Evolutionary conservation across 1,140 invertebrate species (phyloP), one percentile per base, ranked within the genome.

Genomic region (Drosophila kohkoa): DNA sequence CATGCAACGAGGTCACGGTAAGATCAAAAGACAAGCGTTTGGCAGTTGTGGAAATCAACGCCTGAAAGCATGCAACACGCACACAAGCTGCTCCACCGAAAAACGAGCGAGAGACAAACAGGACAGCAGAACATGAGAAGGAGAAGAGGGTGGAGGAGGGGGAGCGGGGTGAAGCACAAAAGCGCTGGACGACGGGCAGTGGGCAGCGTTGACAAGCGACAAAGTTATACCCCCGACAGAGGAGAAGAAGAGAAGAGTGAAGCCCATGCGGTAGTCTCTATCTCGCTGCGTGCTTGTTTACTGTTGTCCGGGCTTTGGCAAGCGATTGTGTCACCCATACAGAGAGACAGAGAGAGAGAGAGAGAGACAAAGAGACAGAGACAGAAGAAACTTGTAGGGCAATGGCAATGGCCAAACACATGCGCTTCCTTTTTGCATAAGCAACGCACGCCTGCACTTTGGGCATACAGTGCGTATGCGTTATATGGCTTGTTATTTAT

Each of bases 401-500:
- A 25, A 25, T 57, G 54, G 41, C 13, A 7, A 49, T 73, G 57
- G 46, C 57, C 74, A 25, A 25, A 25, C 20, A 74, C 62, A 80
- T 77, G 57, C 62, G 51, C 45, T 81, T 75, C 82, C 74, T 77
- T 81, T 85, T 66, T 69, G 77, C 63, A 79, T 65, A 77, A 70
- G 73, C 66, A 78, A 66, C 58, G 58, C 64, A 74, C 67, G 73
- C 57, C 52, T 63, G 68, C 74, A 77, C 45, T 77, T 73, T 66
- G 60, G 74, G 54, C 82, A 85, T 57, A 88, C 80, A 71, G 73
- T 87, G 82, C 83, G 83, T 87, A 88, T 87, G 70, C 81, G 85
- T 81, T 89, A 89, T 89, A 88, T 78, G 83, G 85, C 85, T 81
- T 88, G 83, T 83, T 88, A 88, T 88, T 88, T 88, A 88, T 89